Evolutionary conservation across 2,888 invertebrate genomes (phyloP), one percentile per base, ranked within the genome.

Genomic region (Esperia sulphurella): DNA sequence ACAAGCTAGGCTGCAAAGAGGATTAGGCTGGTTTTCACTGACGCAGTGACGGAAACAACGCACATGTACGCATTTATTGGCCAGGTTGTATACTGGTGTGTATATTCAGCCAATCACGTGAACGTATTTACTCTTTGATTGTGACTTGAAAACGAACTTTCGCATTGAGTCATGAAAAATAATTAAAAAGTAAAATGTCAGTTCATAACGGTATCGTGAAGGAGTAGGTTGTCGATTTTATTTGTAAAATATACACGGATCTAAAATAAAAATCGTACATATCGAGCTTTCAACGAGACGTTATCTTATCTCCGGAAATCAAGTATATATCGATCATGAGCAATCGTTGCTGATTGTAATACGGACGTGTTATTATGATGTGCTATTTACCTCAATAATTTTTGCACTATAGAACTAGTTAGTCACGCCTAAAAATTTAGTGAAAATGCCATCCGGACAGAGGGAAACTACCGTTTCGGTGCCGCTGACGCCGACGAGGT

Each of bases 401-500:
- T 62, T 57, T 54, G 50, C 50, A 56, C 61, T 58, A 59, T 60
- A 50, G 46, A 48, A 54, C 50, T 45, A 52, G 46, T 64, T 59
- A 49, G 54, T 57, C 51, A 54, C 57, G 43, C 42, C 39, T 55
- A 60, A 66, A 64, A 61, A 67, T 65, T 31, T 59, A 55, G 70
- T 74, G 62, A 73, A 79, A 78, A 89, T 89, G 88, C 71, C 81
- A 55, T 71, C 77, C 44, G 70, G 70, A 56, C 80, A 75, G 50
- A 69, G 80, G 53, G 89, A 88, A 59, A 75, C 80, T 4, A 71
- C 75, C 38, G 82, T 88, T 48, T 81, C 86, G 39, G 75, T 89
- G 65, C 89, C 88, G 48, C 65, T 89, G 54, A 83, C 83, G 48
- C 86, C 84, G 40, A 83, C 85, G 10, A 75, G 85, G 60, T 82